Percentiles rank a stretch among this genome's conserved stretches.
Conservation (phyloP, 2,888 invertebrate genomes). For the Julus scanicus region DNA sequence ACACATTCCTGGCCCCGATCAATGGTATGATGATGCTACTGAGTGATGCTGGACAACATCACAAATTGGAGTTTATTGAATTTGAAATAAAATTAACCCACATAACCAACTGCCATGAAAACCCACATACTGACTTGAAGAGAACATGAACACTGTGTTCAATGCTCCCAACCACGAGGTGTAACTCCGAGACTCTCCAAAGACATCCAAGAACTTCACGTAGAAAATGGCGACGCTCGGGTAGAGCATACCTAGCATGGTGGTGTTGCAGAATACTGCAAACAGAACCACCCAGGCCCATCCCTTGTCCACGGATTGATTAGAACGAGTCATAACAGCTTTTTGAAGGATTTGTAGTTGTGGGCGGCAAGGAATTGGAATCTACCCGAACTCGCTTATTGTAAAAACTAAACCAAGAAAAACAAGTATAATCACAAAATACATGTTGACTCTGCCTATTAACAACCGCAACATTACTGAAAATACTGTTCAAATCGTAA, state of each 20-base stretch:
- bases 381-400: background rate
- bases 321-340: background rate
- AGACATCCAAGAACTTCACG: constrained; percentile 9
- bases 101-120: too few relatives aligned
- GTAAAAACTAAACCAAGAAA: too few relatives aligned
- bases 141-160: constrained; percentile 44
- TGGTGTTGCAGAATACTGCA: constrained; percentile 8
- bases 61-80: background rate
- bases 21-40: background rate
- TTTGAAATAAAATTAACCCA: background rate
- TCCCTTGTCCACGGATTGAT: constrained; percentile 1
- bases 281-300: constrained; percentile 49
- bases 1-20: constrained; percentile 19
- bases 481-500: too few relatives aligned
- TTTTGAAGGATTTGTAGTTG: background rate
- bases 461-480: too few relatives aligned
- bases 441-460: too few relatives aligned
- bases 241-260: background rate
- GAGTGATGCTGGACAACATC: background rate
- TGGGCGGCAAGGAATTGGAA: background rate
- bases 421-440: too few relatives aligned
- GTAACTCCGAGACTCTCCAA: constrained; percentile 36
- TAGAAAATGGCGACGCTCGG: background rate
- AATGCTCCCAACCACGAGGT: constrained; percentile 48
- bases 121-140: constrained; percentile 14